phyloP scores from a whole-genome alignment of 2,888 invertebrate species.

The Myopa testacea region DNA sequence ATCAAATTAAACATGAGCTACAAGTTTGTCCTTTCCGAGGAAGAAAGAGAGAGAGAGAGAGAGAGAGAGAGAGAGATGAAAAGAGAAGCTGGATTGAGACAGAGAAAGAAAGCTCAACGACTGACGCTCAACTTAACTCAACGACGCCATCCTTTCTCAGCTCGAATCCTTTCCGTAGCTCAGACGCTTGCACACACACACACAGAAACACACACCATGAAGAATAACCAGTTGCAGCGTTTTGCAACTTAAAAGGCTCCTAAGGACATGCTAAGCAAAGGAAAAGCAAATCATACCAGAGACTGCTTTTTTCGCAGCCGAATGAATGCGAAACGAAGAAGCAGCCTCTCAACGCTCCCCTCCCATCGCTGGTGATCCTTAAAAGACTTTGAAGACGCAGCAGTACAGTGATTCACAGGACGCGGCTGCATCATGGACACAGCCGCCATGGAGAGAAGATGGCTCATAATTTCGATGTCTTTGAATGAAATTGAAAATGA shows the following conservation, averaged over 20 bases:
- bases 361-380: not conserved
- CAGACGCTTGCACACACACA: no score
- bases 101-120: not conserved
- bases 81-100: no score
- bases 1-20: slow-evolving; percentile 37
- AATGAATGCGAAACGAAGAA: not conserved
- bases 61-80: not conserved
- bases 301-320: not conserved
- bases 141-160: not conserved
- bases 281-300: not conserved
- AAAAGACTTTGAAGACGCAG: no score
- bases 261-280: not conserved
- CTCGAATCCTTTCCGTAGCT: not conserved
- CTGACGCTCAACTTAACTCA: not conserved
- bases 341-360: not conserved
- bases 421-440: no score
- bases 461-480: slow-evolving; percentile 14
- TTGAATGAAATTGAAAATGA: slow-evolving; percentile 25
- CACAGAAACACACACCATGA: no score
- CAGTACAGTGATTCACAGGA: no score
- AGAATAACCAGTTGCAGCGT: no score
- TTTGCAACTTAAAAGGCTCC: no score
- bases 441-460: not conserved
- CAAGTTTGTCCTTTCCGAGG: not conserved
- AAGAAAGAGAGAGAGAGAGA: not conserved